Conservation (phyloP, 2,888 invertebrate genomes). For the Amiota minor region DNA sequence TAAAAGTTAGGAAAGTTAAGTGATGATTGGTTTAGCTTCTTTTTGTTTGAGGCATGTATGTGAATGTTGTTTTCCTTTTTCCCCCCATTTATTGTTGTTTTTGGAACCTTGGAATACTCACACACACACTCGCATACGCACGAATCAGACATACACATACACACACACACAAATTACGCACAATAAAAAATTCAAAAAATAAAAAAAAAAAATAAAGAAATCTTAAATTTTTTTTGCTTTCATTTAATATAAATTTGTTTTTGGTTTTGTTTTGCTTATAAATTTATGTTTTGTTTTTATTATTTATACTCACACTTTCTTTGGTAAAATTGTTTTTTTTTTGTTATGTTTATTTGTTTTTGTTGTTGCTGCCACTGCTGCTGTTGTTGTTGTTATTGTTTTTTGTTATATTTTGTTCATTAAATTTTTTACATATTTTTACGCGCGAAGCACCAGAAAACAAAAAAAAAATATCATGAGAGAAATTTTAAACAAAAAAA, state of each 20-base stretch:
- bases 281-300: background rate
- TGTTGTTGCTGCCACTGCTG: background rate
- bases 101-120: background rate
- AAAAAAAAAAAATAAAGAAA: too few species aligned
- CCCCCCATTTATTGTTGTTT: background rate
- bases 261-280: too few species aligned
- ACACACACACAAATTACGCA: background rate
- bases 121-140: background rate
- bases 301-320: background rate
- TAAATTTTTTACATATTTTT: background rate
- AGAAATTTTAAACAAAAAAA: background rate
- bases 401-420: background rate
- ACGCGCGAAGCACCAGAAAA: background rate
- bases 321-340: background rate
- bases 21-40: background rate
- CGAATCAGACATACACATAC: background rate
- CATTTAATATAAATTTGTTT: too few species aligned
- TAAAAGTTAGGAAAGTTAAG: background rate
- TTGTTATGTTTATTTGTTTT: background rate
- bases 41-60: background rate
- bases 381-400: background rate
- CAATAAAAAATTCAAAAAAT: background rate
- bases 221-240: too few species aligned
- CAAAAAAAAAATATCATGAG: background rate
- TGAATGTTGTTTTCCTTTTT: background rate